Base-by-base conservation (phyloP, 2,888 invertebrate species). In the Atrina japonica region DNA sequence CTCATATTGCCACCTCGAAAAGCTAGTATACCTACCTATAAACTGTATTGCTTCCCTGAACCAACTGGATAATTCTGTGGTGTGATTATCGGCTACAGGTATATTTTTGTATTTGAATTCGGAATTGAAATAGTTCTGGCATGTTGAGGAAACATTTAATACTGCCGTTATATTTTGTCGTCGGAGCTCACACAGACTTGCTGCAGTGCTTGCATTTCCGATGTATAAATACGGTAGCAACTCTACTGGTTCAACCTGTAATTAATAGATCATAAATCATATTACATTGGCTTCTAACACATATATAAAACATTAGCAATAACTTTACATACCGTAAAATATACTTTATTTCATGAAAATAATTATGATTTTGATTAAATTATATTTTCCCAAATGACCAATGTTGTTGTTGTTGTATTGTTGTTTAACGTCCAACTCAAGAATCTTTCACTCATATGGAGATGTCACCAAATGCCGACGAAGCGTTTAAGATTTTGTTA, bases 21-120 rank as follows among this genome's bases (percentile, higher is more conserved):
- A n/a, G n/a, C n/a, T n/a, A n/a, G 0, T 1, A 35, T 6, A 79
- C 84, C 80, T 73, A 91, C 91, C 90, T 30, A 91, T 91, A 76
- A 89, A 91, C 18, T 88, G 81, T 18, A 91, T 88, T 52, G 90
- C 89, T 58, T 90, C 89, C 14, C 83, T 83, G 72, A 91, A 91
- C 86, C 89, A 89, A 1, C 83, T 66, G 5, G 84, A 80, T 21
- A 91, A 87, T 61, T 91, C 89, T 41, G 89, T 88, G 53, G 80
- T 83, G 35, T 83, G 81, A 64, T 86, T 87, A 80, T 91, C 91
- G 65, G 88, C 88, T 30, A 91, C 88, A 2, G 90, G 89, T 59
- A 91, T 90, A 67, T 84, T 86, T 77, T 90, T 89, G 81, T 90
- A 90, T 16, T 78, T 73, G 76, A 90, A 89, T n/a, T 81, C 81